Percentiles rank a stretch among this genome's conserved stretches.
phyloP scores from a whole-genome alignment of 2,888 invertebrate species.

The Ceriagrion tenellum region DNA sequence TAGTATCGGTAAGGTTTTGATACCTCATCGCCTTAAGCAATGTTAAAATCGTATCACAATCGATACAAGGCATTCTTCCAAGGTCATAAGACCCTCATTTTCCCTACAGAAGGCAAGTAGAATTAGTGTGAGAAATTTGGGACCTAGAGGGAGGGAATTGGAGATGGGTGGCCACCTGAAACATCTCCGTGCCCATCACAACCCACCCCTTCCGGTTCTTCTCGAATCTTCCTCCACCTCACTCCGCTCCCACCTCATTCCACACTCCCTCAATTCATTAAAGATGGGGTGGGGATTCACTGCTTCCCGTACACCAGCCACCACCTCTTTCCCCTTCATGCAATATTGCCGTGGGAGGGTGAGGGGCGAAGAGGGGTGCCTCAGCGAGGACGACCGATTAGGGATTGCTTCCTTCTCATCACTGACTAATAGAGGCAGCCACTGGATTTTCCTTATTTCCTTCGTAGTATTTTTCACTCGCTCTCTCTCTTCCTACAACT shows the following conservation, averaged over 20 bases:
- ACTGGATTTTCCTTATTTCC: background rate
- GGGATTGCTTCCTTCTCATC: slow-evolving; percentile 13
- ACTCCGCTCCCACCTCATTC: background rate
- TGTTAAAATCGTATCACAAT: too few species aligned
- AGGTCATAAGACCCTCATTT: too few species aligned
- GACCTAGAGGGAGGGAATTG: background rate
- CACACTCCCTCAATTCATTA: background rate
- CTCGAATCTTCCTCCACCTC: background rate
- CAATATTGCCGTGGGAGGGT: background rate
- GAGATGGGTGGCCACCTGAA: background rate
- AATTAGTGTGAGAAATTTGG: background rate
- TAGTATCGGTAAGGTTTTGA: too few species aligned
- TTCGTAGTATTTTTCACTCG: background rate
- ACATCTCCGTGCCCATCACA: background rate
- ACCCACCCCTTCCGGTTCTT: background rate
- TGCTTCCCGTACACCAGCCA: background rate
- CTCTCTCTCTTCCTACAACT: background rate
- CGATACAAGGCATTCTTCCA: too few species aligned
- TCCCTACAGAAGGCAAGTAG: background rate
- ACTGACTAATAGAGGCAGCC: slow-evolving; percentile 2
- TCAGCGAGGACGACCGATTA: slow-evolving; percentile 7
- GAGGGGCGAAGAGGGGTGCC: background rate
- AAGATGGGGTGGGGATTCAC: background rate
- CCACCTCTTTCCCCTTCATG: background rate
- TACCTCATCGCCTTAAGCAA: too few species aligned